phyloP scores from a whole-genome alignment of 2,113 vertebrate genomes.

The Panthera leo region DNA sequence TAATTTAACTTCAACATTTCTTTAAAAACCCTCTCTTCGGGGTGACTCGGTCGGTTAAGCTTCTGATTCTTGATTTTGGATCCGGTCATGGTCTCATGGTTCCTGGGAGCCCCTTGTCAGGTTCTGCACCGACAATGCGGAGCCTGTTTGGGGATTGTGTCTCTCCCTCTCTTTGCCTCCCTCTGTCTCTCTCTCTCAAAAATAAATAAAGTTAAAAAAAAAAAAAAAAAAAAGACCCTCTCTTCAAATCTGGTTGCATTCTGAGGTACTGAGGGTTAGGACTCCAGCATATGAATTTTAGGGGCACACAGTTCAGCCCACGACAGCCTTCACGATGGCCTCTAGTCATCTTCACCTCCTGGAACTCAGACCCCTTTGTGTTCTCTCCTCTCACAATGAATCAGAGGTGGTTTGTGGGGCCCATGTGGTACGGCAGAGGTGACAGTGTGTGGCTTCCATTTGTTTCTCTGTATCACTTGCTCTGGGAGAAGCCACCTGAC shows the following conservation, averaged over 20 bases:
- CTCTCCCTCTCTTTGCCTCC: too few relatives aligned
- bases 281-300: neutral
- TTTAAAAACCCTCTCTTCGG: neutral
- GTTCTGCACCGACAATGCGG: too few relatives aligned
- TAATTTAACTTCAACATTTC: neutral
- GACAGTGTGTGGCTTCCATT: rapidly evolving
- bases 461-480: neutral
- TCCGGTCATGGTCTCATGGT: too few relatives aligned
- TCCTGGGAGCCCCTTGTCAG: too few relatives aligned
- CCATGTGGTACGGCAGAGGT: rapidly evolving
- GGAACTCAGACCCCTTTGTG: neutral
- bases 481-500: neutral
- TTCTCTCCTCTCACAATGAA: neutral
- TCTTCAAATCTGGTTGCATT: neutral
- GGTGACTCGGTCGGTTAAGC: too few relatives aligned
- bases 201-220: too few relatives aligned
- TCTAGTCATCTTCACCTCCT: neutral
- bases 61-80: too few relatives aligned
- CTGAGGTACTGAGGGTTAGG: neutral
- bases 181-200: too few relatives aligned
- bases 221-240: neutral
- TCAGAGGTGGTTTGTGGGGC: neutral
- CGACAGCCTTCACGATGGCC: neutral
- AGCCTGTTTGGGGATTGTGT: too few relatives aligned
- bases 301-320: neutral